These are phyloP conservation scores for Acanthococcus lagerstroemiae DNA, from an alignment of 2,888 invertebrate species.

Conservation along the genomic window DNA sequence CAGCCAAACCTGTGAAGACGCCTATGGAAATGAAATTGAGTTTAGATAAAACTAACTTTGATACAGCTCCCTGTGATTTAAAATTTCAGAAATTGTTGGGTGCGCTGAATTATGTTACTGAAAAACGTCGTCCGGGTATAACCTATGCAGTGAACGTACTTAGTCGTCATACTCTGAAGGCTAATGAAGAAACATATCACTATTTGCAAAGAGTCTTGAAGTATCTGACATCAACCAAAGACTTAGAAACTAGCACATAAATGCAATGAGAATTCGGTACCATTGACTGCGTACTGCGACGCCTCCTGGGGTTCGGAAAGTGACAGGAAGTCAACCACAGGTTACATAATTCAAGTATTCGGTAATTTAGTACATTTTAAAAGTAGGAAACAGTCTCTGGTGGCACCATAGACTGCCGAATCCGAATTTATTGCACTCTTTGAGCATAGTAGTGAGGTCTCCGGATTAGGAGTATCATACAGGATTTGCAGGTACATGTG, in stretches of 20 bases:
- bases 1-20: not conserved
- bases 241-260: not conserved
- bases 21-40: not conserved
- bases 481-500: not conserved
- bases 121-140: not conserved
- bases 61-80: not conserved
- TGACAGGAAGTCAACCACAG: conserved; percentile 1
- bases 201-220: not conserved
- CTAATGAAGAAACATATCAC: not conserved
- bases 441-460: not conserved
- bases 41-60: not conserved
- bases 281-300: not conserved
- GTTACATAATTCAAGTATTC: conserved; percentile 1
- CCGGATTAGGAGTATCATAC: not conserved
- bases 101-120: not conserved
- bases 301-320: not conserved
- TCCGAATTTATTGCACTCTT: not conserved
- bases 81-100: conserved; percentile 6
- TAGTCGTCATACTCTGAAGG: not conserved
- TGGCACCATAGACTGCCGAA: not conserved
- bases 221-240: not conserved
- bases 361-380: conserved; percentile 1
- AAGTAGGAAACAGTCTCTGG: not conserved
- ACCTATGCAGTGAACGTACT: not conserved
- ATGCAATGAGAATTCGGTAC: not conserved